These are phyloP conservation scores for Acanthacorydalis orientalis DNA, from an alignment of 2,888 invertebrate species.

Conservation along the genomic window DNA sequence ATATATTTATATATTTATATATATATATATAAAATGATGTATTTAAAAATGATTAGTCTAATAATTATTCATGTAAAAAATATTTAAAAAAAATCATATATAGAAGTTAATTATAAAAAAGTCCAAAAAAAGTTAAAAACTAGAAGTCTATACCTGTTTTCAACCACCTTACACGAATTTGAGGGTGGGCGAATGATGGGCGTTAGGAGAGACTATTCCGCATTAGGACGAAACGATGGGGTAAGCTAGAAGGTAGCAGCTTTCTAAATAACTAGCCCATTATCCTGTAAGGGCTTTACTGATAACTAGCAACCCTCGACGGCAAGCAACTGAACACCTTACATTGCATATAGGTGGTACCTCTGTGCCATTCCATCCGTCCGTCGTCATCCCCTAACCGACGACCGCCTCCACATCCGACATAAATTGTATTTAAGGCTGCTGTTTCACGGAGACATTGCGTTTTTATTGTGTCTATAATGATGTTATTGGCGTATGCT, in stretches of 20 bases:
- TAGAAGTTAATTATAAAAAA: too few species aligned
- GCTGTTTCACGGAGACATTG: constrained; percentile 1
- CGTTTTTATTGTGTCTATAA: constrained; percentile 3
- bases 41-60: not conserved
- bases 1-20: too few species aligned
- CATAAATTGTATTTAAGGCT: constrained; percentile 5
- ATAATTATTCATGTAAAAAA: not conserved
- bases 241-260: too few species aligned
- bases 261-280: constrained; percentile 30
- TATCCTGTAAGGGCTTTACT: constrained; percentile 21
- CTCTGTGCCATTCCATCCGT: constrained; percentile 1
- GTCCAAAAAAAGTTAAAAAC: too few species aligned
- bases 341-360: too few species aligned
- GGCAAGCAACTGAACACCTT: too few species aligned
- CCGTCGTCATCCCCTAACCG: not conserved
- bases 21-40: too few species aligned
- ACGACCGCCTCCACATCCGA: not conserved
- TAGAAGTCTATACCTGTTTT: too few species aligned
- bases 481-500: not conserved
- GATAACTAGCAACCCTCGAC: constrained; percentile 3
- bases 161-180: too few species aligned
- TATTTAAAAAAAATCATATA: not conserved
- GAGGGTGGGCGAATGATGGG: too few species aligned
- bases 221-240: too few species aligned
- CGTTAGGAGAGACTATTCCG: too few species aligned